These are phyloP conservation scores for Epirrhoe alternata DNA, from an alignment of 2,888 invertebrate genomes.

Conservation along the genomic window DNA sequence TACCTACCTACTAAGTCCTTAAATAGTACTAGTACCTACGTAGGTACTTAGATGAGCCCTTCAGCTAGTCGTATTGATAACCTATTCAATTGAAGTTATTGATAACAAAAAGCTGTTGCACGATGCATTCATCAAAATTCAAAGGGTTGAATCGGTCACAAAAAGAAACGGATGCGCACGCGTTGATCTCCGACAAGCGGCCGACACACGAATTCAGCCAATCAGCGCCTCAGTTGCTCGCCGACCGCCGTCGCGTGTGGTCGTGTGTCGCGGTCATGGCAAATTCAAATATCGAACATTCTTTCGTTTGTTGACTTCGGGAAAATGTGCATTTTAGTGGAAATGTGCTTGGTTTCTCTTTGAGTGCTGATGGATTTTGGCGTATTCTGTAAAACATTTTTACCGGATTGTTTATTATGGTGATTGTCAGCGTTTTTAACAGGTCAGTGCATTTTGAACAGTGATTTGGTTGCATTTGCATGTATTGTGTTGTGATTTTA, in stretches of 20 bases:
- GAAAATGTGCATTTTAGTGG: slow-evolving; percentile 72
- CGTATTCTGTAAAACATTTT: slow-evolving; percentile 53
- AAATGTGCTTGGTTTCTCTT: slow-evolving; percentile 67
- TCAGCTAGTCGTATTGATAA: no score
- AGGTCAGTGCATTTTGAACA: slow-evolving; percentile 65
- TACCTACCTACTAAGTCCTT: no score
- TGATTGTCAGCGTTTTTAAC: slow-evolving; percentile 83
- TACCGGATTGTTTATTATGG: slow-evolving; percentile 81
- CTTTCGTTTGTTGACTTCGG: slow-evolving; percentile 55
- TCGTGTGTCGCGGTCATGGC: slow-evolving; percentile 59
- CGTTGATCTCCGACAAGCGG: slow-evolving; percentile 49
- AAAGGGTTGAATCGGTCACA: slow-evolving; percentile 33
- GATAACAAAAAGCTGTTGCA: neutral
- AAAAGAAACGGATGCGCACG: slow-evolving; percentile 50
- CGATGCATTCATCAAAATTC: slow-evolving; percentile 29
- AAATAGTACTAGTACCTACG: no score
- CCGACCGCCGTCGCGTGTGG: slow-evolving; percentile 55
- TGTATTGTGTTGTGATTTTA: slow-evolving; percentile 29
- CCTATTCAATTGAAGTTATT: no score
- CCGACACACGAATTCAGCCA: slow-evolving; percentile 47
- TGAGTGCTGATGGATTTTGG: slow-evolving; percentile 62
- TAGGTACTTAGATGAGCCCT: no score
- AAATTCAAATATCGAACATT: slow-evolving; percentile 51
- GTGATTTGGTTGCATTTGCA: slow-evolving; percentile 43
- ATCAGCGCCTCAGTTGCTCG: slow-evolving; percentile 67